Evolutionary conservation across 2,888 invertebrate genomes (phyloP).

Genomic region (Chalcis sispes): DNA sequence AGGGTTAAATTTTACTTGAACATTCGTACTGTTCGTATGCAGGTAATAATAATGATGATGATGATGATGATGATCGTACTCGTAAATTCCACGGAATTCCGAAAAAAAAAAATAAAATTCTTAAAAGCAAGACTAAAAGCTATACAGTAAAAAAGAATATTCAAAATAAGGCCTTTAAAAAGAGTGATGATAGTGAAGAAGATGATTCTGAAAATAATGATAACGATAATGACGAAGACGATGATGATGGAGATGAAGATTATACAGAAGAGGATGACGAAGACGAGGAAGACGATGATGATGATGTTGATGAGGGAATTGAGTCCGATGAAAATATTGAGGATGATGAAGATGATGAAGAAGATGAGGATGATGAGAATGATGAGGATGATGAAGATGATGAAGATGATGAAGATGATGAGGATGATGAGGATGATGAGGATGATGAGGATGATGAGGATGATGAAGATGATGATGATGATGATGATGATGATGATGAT

Average conservation of each 20-base stretch:
- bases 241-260: conserved; percentile 70
- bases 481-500: conserved; percentile 74
- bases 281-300: conserved; percentile 70
- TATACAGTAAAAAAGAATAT: conserved; percentile 34
- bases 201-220: conserved; percentile 76
- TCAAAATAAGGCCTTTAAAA: conserved; percentile 58
- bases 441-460: conserved; percentile 70
- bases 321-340: conserved; percentile 72
- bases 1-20: conserved; percentile 51
- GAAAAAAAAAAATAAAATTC: conserved; percentile 41
- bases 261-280: conserved; percentile 75
- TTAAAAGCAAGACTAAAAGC: conserved; percentile 49
- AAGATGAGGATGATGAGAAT: conserved; percentile 71
- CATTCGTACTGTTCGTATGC: conserved; percentile 54
- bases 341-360: conserved; percentile 74
- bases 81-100: conserved; percentile 37
- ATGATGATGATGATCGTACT: conserved; percentile 76
- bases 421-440: conserved; percentile 76
- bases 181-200: conserved; percentile 77
- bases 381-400: conserved; percentile 73
- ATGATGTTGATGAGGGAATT: conserved; percentile 71
- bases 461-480: conserved; percentile 72
- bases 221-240: conserved; percentile 75
- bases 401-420: conserved; percentile 76
- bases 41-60: conserved; percentile 77